Evolutionary conservation across 2,797 vertebrate species (phyloP), one percentile per base, ranked within the genome.

Genomic region (Trematomus bernacchii): DNA sequence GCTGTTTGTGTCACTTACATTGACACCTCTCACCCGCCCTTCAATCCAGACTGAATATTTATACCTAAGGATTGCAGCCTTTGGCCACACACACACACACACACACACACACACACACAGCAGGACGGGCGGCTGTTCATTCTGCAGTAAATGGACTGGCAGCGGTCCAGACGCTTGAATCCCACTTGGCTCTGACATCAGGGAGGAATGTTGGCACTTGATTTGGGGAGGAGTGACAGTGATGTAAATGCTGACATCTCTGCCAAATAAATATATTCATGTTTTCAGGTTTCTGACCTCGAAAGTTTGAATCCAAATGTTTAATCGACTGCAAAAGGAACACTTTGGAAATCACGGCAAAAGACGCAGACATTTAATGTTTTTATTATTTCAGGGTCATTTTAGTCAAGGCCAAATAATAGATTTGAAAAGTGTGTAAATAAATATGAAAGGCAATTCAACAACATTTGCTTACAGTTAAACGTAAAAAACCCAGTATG

Each of bases 171-270:
- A 11, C 23, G 63, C 70, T 80, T 66, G 58, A 44, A 70, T 77
- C 73, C 60, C 73, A 23, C 73, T 73, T 69, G 72, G 74, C 60
- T 27, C 63, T 58, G 48, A 60, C 53, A 51, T 4, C 13, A 37
- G 2, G 43, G 57, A 74, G 19, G 82, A 87, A 79, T 86, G 73
- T 68, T 68, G 85, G 72, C 47, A 52, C 62, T 66, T 65, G 71
- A 71, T 46, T 23, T 11, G 30, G 23, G 43, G 58, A n/a, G 19
- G 6, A 19, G 18, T 8, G 58, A 65, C 9, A 6, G 23, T 2
- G 19, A 62, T 54, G 67, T 59, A 23, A 67, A 67, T 3, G 2
- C 23, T 23, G 50, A 57, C 44, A 33, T 18, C n/a, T 23, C 16
- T 10, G 15, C 2, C 7, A 21, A 21, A 30, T 46, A 42, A 7